Base-by-base conservation (phyloP, 2,113 vertebrate species). In the Thunnus thynnus region DNA sequence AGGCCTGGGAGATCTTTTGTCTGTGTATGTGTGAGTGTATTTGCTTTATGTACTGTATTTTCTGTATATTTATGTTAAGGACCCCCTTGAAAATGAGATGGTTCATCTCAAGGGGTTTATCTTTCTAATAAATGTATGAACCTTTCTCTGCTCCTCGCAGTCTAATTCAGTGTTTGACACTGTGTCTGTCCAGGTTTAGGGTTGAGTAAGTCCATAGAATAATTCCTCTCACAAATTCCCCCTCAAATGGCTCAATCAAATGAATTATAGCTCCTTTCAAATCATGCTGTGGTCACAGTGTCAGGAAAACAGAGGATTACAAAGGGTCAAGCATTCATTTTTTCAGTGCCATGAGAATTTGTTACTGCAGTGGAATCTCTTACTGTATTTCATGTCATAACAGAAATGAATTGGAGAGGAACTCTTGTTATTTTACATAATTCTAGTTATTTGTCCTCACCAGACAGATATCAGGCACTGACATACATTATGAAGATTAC, bases 141-240 rank as follows among this genome's bases (percentile, higher is more conserved):
- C 46, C 10, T 75, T 44, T 13, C 17, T 55, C 50, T 9, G 16
- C 17, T 74, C 47, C 44, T 72, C 27, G 1, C 68, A 41, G n/a
- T 22, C 22, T 20, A 2, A 11, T 65, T 64, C 25, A 44, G 30
- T 30, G 47, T 85, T 52, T 79, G 52, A 27, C 51, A 47, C 47
- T 32, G 20, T 60, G 57, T 66, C 47, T 18, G 68, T 67, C 52
- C 63, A 76, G 50, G 56, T 79, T 66, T 22, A 56, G 57, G 57
- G 20, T 30, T 18, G 3, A 70, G 44, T 22, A 11, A 32, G 6
- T 51, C 52, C 20, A 44, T 2, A 56, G 25, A 78, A 54, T 17
- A 60, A 51, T n/a, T 47, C 17, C 65, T 41, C 32, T 17, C 14
- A 47, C 22, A 66, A 48, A 9, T 68, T 55, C 2, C 5, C 5